Evolutionary conservation across 1,140 invertebrate genomes (phyloP).

Genomic region (Cydia strobilella): DNA sequence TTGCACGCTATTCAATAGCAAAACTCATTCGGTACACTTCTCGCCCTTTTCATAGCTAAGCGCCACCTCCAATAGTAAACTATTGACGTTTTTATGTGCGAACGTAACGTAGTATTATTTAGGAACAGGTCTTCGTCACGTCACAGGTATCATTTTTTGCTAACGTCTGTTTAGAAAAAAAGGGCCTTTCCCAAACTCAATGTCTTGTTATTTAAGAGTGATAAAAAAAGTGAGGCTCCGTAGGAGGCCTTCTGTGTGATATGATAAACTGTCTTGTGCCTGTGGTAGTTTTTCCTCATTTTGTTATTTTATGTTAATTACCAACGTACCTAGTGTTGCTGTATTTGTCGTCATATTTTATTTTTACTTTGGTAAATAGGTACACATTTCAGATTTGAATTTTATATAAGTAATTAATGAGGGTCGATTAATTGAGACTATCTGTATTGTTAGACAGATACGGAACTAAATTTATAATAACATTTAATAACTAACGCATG

Average conservation of each 20-base stretch:
- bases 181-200: slow-evolving; percentile 53
- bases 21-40: slow-evolving; percentile 36
- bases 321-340: not conserved
- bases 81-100: slow-evolving; percentile 55
- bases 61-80: slow-evolving; percentile 55
- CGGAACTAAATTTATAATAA: no score
- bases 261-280: slow-evolving; percentile 14
- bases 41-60: slow-evolving; percentile 53
- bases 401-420: no score
- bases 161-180: slow-evolving; percentile 39
- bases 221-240: slow-evolving; percentile 3
- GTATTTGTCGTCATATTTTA: not conserved
- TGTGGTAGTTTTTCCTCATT: slow-evolving; percentile 12
- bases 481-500: no score
- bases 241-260: slow-evolving; percentile 28
- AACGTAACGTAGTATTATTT: slow-evolving; percentile 69
- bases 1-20: slow-evolving; percentile 45
- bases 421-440: no score
- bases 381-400: not conserved
- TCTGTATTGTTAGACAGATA: no score
- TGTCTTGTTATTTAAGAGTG: slow-evolving; percentile 32
- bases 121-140: slow-evolving; percentile 46
- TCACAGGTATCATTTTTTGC: slow-evolving; percentile 62
- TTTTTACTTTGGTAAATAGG: not conserved
- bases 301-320: not conserved